Base-by-base conservation (phyloP, 1,140 invertebrate species). In the Neocloeon triangulifer region DNA sequence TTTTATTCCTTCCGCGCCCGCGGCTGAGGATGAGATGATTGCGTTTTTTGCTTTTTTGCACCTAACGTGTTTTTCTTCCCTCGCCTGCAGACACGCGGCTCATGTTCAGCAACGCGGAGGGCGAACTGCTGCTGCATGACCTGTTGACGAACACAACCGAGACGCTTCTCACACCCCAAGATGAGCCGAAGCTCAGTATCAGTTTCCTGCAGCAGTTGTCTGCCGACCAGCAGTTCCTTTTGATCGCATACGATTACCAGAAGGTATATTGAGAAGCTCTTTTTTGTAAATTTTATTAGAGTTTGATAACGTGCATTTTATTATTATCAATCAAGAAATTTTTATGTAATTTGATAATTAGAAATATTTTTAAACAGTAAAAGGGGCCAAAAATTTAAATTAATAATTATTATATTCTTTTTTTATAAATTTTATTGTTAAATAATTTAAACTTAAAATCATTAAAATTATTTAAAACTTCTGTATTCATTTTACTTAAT, bases 141-240 rank as follows among this genome's bases (percentile, higher is more conserved):
- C 4, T 44, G 13, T 14, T 25, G 9, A 35, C 19, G 19, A 30
- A 25, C 5, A 19, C 32, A 2, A 23, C 17, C 5, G 39, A 25
- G 14, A 19, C 35, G 12, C 19, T 44, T 13, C 32, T 44, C 34
- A 13, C 27, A 23, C 20, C 34, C 17, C 36, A 26, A 17, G 37
- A 43, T 30, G 48, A 43, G 2, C 48, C 59, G 56, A 41, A 45
- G n/a, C 37, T 57, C 12, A 34, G 41, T 10, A 45, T 48, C 14
- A 55, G 53, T 16, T 61, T 59, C 37, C 45, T 57, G 32, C 56
- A 59, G 38, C 49, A 56, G 30, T 32, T 63, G 7, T 64, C 61
- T 8, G 49, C 58, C 2, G 59, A 63, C 42, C 46, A 49, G 28
- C 51, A 57, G 34, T 64, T 52, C 42, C 41, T 62, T 20, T 41